Percentiles rank a stretch among this genome's conserved stretches.
These are phyloP conservation scores for Metacarcinus magister DNA, from an alignment of 2,888 invertebrate genomes.

Conservation along the genomic window DNA sequence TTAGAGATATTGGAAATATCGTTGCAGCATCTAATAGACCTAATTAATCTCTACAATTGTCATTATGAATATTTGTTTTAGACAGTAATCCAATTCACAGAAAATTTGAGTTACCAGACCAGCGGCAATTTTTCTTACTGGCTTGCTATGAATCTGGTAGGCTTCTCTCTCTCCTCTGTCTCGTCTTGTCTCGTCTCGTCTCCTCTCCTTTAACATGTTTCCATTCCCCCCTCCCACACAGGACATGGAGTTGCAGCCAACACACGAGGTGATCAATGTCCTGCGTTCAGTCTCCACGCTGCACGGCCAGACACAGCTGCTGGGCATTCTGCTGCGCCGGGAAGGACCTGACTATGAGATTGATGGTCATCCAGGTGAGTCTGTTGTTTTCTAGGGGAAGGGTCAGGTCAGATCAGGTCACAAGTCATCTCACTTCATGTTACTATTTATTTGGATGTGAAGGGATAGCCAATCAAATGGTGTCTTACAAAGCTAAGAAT, in stretches of 20 bases:
- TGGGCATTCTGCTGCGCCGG: conserved; percentile 76
- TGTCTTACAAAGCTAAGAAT: neutral
- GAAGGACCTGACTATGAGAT: conserved; percentile 74
- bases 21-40: too few relatives aligned
- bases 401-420: neutral
- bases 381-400: neutral
- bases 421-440: neutral
- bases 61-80: neutral
- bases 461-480: neutral
- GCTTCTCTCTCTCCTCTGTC: too few relatives aligned
- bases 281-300: conserved; percentile 79
- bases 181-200: too few relatives aligned
- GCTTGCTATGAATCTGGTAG: too few relatives aligned
- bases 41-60: too few relatives aligned
- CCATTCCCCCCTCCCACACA: too few relatives aligned
- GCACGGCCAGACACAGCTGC: conserved; percentile 79
- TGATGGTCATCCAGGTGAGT: conserved; percentile 79
- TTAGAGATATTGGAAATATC: too few relatives aligned
- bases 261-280: conserved; percentile 73
- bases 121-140: too few relatives aligned
- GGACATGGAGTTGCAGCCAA: conserved; percentile 78
- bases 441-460: too few relatives aligned
- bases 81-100: too few relatives aligned
- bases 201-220: too few relatives aligned
- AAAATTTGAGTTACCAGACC: too few relatives aligned